These are phyloP conservation scores for Plotosus lineatus DNA, from an alignment of 2,113 vertebrate genomes.

Conservation along the genomic window DNA sequence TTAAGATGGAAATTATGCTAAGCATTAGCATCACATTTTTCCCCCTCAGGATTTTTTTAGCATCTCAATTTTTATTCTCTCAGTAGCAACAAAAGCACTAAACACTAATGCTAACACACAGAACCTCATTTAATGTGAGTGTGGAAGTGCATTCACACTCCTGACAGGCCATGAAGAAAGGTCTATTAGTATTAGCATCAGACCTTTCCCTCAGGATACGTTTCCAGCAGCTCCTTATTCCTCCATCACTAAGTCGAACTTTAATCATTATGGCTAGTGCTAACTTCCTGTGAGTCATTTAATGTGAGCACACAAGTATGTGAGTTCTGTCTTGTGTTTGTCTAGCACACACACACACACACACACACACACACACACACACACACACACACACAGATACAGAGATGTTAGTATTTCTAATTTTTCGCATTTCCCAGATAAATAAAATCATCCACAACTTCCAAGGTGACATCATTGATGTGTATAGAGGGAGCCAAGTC, in stretches of 20 bases:
- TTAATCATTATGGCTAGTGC: conserved; percentile 43
- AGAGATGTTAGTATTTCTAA: too few relatives aligned
- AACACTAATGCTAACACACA: conserved; percentile 12
- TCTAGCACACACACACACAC: neutral
- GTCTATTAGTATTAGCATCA: conserved; percentile 20
- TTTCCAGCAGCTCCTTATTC: conserved; percentile 45
- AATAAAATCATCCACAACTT: too few relatives aligned
- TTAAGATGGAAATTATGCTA: neutral
- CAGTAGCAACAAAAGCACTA: neutral
- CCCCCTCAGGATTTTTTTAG: neutral
- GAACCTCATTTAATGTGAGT: conserved; percentile 9
- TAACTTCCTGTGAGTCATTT: conserved; percentile 16
- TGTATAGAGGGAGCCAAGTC: too few relatives aligned
- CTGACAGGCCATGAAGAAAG: conserved; percentile 41
- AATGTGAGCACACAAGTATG: conserved; percentile 5
- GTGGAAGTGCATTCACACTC: conserved; percentile 27
- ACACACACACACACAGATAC: conserved; percentile 9
- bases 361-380: conserved; percentile 1
- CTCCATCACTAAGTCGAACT: conserved; percentile 40
- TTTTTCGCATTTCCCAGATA: too few relatives aligned
- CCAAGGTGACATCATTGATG: too few relatives aligned
- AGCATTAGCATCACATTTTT: neutral
- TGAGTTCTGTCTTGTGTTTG: neutral
- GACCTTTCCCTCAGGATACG: conserved; percentile 18
- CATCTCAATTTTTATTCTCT: neutral